Evolutionary conservation across 2,888 invertebrate species (phyloP).

Genomic region (Cinara cedri): DNA sequence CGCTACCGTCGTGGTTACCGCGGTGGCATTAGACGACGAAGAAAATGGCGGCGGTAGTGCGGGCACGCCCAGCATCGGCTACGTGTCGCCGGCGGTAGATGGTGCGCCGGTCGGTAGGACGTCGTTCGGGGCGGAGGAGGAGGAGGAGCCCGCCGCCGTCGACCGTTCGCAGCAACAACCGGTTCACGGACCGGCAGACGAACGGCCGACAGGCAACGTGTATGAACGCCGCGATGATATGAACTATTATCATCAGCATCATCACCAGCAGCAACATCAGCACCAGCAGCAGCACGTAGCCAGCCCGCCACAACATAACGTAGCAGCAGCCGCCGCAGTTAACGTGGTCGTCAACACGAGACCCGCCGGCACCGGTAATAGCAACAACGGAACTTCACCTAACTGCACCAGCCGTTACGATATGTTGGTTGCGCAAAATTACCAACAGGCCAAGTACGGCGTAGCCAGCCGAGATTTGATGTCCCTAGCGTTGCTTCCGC

Average conservation of each 20-base stretch:
- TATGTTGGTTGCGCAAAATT: constrained; percentile 43
- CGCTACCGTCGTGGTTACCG: background rate
- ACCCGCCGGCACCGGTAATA: background rate
- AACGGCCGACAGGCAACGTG: constrained; percentile 52
- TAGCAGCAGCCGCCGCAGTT: background rate
- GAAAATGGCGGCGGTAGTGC: constrained; percentile 45
- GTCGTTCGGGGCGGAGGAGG: constrained; percentile 43
- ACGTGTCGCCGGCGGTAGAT: constrained; percentile 51
- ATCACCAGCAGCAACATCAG: constrained; percentile 21
- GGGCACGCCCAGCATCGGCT: constrained; percentile 54
- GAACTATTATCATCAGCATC: constrained; percentile 41
- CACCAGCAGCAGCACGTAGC: background rate
- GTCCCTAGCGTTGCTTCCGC: constrained; percentile 36
- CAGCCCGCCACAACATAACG: constrained; percentile 29
- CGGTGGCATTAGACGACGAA: background rate
- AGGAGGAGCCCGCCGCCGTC: constrained; percentile 31
- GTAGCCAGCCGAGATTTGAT: constrained; percentile 19
- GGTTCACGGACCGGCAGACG: constrained; percentile 50
- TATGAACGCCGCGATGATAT: constrained; percentile 53
- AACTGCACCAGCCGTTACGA: constrained; percentile 32
- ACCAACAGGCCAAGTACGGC: constrained; percentile 43
- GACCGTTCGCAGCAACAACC: constrained; percentile 37
- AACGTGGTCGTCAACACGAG: background rate
- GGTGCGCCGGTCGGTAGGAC: constrained; percentile 52
- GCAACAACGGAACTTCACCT: background rate